Conservation (phyloP, 2,113 vertebrate species). For the Potamarius usumacintae region DNA sequence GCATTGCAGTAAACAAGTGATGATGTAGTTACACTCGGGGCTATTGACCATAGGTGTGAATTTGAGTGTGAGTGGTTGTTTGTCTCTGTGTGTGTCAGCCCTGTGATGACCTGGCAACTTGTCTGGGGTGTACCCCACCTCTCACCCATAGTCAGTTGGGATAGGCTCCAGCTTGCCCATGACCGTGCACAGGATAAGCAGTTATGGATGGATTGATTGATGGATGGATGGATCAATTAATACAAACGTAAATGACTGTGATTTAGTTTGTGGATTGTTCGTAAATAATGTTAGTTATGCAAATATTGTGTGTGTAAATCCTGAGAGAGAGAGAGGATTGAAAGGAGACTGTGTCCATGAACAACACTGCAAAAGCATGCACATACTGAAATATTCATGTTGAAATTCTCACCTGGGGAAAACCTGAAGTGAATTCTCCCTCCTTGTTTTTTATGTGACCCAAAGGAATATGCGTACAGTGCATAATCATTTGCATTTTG, state of each 20-base stretch:
- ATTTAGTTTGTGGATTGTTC: neutral
- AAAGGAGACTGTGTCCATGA: neutral
- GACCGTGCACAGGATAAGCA: too few species aligned
- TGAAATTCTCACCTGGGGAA: conserved; percentile 34
- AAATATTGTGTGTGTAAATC: neutral
- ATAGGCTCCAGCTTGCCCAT: too few species aligned
- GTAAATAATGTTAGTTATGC: neutral
- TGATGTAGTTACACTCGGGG: too few species aligned
- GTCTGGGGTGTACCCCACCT: too few species aligned
- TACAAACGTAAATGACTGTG: neutral
- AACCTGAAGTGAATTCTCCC: conserved; percentile 14
- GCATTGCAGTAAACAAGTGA: too few species aligned
- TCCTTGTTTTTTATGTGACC: conserved; percentile 39
- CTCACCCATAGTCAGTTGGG: too few species aligned
- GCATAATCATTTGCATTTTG: conserved; percentile 33
- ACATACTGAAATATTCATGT: conserved; percentile 46
- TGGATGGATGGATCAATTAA: neutral
- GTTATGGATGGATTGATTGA: too few species aligned
- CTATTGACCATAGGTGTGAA: too few species aligned
- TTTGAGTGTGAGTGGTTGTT: too few species aligned
- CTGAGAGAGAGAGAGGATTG: neutral
- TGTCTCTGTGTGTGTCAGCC: too few species aligned
- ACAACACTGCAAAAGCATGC: conserved; percentile 17
- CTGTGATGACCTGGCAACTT: too few species aligned
- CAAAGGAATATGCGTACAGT: conserved; percentile 27